A percentile compares a stretch with the other conserved stretches of the same genome.
phyloP scores from a whole-genome alignment of 2,888 invertebrate species.

The Mythimna vitellina region DNA sequence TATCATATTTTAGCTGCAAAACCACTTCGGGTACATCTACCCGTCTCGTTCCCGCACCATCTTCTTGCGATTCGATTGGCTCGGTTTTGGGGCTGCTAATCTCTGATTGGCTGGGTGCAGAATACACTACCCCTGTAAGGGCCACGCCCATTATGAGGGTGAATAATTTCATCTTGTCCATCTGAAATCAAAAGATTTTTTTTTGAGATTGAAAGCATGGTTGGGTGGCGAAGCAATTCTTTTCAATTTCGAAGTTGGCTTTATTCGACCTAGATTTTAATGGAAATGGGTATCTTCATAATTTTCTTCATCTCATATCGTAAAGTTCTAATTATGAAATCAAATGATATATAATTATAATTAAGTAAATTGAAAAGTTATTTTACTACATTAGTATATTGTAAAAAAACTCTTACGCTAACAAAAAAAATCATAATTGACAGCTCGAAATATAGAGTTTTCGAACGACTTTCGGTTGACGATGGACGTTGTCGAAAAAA shows the following conservation, averaged over 20 bases:
- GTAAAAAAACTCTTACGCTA: too few species aligned
- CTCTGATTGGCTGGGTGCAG: constrained; percentile 75
- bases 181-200: constrained; percentile 68
- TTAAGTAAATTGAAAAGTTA: too few species aligned
- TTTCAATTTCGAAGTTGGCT: constrained; percentile 13
- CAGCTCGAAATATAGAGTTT: too few species aligned
- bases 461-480: too few species aligned
- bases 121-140: constrained; percentile 67
- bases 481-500: too few species aligned
- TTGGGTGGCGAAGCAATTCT: constrained; percentile 11
- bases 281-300: not conserved
- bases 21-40: constrained; percentile 83
- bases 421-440: too few species aligned
- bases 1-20: constrained; percentile 85
- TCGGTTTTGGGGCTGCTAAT: constrained; percentile 60
- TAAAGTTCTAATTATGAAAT: too few species aligned
- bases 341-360: too few species aligned
- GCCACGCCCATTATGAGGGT: constrained; percentile 81
- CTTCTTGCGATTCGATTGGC: constrained; percentile 72
- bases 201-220: constrained; percentile 30
- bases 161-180: constrained; percentile 73
- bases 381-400: too few species aligned
- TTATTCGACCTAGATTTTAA: constrained; percentile 17
- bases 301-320: too few species aligned
- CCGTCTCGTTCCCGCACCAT: constrained; percentile 72